phyloP scores from a whole-genome alignment of 2,113 vertebrate genomes.

The Eulemur rufifrons region DNA sequence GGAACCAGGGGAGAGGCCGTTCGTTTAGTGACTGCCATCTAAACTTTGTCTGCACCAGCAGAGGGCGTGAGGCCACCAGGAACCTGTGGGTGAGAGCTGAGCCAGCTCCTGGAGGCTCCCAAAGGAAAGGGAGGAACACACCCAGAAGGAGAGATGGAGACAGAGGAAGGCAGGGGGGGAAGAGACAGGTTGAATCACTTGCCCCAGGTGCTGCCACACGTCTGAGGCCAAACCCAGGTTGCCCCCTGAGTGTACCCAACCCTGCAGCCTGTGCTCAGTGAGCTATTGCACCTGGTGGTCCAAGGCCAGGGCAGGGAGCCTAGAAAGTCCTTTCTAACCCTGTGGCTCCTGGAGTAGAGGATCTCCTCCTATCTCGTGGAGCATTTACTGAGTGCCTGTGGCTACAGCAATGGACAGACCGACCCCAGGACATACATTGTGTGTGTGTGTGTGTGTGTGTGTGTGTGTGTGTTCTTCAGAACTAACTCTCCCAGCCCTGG shows the following conservation, averaged over 20 bases:
- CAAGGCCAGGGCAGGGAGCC: background rate
- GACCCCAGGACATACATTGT: background rate
- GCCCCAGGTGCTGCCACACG: background rate
- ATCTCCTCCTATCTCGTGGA: background rate
- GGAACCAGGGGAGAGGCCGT: background rate
- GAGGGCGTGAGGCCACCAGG: slow-evolving; percentile 50
- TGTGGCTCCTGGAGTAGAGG: background rate
- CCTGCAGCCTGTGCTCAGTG: background rate
- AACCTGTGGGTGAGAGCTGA: background rate
- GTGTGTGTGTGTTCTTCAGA: background rate
- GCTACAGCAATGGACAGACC: background rate
- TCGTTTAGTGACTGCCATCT: background rate
- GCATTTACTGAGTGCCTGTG: background rate
- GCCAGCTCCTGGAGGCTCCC: background rate
- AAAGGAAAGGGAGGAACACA: background rate
- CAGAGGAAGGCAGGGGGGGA: too few relatives aligned
- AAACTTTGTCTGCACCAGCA: slow-evolving; percentile 19
- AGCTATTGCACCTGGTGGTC: background rate
- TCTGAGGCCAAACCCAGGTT: background rate
- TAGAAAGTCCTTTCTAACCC: background rate
- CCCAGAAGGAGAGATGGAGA: background rate
- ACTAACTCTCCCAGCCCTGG: background rate
- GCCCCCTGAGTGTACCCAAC: background rate
- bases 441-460: background rate
- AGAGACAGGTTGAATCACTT: background rate